Conservation (phyloP, 2,113 vertebrate genomes). For the Rhynchomys soricoides region DNA sequence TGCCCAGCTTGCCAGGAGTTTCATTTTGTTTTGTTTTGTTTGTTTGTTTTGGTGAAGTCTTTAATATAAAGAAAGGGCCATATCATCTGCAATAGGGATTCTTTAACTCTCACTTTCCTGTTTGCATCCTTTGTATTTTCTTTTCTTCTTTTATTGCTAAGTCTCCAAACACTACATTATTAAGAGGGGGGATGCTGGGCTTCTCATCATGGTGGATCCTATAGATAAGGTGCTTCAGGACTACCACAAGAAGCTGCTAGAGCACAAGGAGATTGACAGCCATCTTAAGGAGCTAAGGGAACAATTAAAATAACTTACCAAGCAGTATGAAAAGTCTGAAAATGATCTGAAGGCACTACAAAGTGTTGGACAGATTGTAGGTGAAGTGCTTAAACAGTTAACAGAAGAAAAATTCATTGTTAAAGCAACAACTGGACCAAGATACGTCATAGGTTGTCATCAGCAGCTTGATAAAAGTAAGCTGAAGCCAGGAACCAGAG, state of each 20-base stretch:
- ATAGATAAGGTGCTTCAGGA: too few relatives aligned
- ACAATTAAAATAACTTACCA: slow-evolving; percentile 96
- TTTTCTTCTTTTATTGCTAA: background rate
- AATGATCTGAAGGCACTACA: slow-evolving; percentile 91
- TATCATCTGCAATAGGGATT: too few relatives aligned
- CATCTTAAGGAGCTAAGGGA: too few relatives aligned
- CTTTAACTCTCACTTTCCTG: background rate
- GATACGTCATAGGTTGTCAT: slow-evolving; percentile 89
- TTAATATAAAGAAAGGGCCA: background rate
- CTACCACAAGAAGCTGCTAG: too few relatives aligned
- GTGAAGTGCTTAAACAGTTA: slow-evolving; percentile 96
- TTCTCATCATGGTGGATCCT: too few relatives aligned
- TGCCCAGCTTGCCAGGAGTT: background rate
- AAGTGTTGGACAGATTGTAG: slow-evolving; percentile 98
- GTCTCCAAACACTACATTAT: background rate
- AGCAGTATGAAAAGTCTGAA: slow-evolving; percentile 93
- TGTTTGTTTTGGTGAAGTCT: background rate
- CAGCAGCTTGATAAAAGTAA: slow-evolving; percentile 99
- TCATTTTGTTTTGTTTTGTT: background rate
- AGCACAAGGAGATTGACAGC: too few relatives aligned
- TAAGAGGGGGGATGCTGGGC: background rate
- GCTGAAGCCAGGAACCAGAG: slow-evolving; percentile 97
- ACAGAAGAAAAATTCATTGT: slow-evolving; percentile 97
- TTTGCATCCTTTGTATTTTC: background rate
- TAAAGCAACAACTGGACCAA: slow-evolving; percentile 94